Percentiles rank a stretch among this genome's conserved stretches.
phyloP scores from a whole-genome alignment of 2,797 vertebrate genomes.

The Coendou prehensilis region DNA sequence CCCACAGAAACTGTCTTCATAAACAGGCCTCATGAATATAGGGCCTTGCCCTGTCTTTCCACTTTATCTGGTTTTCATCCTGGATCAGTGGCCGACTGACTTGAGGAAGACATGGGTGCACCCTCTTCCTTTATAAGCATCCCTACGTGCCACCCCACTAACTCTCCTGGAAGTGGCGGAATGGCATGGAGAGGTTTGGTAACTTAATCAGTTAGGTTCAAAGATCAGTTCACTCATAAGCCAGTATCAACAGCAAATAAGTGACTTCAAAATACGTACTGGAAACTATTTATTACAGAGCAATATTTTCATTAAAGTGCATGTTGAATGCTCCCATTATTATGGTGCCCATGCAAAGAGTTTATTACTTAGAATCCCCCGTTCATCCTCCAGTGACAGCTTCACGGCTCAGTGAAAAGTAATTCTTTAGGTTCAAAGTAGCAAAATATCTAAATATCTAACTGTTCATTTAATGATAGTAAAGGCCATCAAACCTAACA shows the following conservation, averaged over 20 bases:
- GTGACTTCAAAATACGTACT: background rate
- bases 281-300: slow-evolving; percentile 9
- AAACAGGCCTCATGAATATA: background rate
- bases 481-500: background rate
- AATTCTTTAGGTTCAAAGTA: background rate
- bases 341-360: background rate
- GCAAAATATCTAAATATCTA: slow-evolving; percentile 13
- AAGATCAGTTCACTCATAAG: slow-evolving; percentile 19
- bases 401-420: background rate
- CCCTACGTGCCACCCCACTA: background rate
- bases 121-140: background rate
- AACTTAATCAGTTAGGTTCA: background rate
- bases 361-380: background rate
- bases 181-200: background rate
- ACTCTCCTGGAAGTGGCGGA: background rate
- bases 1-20: background rate
- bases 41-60: background rate
- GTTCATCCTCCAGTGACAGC: background rate
- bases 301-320: background rate
- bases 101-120: background rate
- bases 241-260: background rate
- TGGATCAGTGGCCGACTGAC: background rate
- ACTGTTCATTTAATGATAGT: background rate
- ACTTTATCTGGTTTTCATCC: background rate
- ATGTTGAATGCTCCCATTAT: background rate